Evolutionary conservation across 2,113 vertebrate genomes (phyloP), one percentile per base, ranked within the genome.

Genomic region (Mormoops blainvillei): DNA sequence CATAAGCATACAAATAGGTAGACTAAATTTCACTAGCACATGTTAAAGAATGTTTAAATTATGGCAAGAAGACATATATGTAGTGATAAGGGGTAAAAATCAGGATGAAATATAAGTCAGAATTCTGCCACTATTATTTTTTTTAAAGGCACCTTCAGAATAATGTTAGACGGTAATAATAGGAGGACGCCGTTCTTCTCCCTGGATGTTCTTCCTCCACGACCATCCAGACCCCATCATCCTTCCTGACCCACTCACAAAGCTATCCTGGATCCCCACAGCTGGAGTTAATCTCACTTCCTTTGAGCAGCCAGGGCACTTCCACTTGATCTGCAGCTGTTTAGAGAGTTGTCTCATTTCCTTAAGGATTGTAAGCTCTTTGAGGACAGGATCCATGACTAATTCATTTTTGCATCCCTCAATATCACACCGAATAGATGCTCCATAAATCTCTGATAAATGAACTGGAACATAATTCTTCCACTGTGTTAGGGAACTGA

Each of bases 281-380:
- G 38, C 54, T 82, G 41, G 65, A 45, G 4, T 67, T 58, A 41
- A 48, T 70, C 65, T 83, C 31, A 22, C 54, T 22, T 83, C 26
- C 52, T 68, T 19, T 31, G 41, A 48, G 84, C 7, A 52, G 33
- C 80, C 38, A n/a, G 76, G 73, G 33, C 28, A 89, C 10, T 54
- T 97, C 9, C 45, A 54, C 31, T 26, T 50, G 65, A 58, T 54
- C 77, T 91, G 26, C 13, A 36, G 84, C 56, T 90, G 31, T 73
- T 85, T 36, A 28, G 31, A 36, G 38, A 28, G 3, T 68, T 76
- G 67, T 87, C 81, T 92, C 70, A 70, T 67, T 93, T 95, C 63
- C 73, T 81, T 71, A 89, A 87, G 45, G 83, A 95, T 1, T 70
- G 52, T n/a, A 92, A 71, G 67, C 70, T 82, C 33, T 90, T 96